Percentiles rank a stretch among this genome's conserved stretches.
These are phyloP conservation scores for Chaetoderma sp. DNA, from an alignment of 2,888 invertebrate genomes.

Conservation along the genomic window DNA sequence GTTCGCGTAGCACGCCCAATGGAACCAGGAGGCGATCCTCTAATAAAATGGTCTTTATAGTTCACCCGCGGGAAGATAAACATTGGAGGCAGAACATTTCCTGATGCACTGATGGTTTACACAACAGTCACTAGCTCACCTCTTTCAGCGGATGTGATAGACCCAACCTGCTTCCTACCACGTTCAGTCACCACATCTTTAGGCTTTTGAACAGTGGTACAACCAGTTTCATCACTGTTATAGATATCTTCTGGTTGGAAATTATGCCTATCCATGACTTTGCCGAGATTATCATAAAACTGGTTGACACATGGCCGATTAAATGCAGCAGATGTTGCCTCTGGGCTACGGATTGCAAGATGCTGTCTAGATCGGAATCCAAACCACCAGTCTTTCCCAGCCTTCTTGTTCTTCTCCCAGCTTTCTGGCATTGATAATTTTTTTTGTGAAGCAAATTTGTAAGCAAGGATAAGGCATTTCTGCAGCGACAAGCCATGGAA, in stretches of 20 bases:
- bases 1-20: conserved; percentile 9
- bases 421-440: neutral
- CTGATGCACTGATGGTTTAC: conserved; percentile 27
- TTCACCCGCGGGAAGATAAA: conserved; percentile 23
- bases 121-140: conserved; percentile 31
- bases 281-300: conserved; percentile 36
- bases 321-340: conserved; percentile 39
- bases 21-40: conserved; percentile 12
- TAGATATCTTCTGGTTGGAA: conserved; percentile 22
- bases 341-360: conserved; percentile 30
- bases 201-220: conserved; percentile 34
- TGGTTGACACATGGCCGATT: conserved; percentile 28
- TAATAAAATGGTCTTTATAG: conserved; percentile 22
- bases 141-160: conserved; percentile 28
- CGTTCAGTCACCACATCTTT: conserved; percentile 10
- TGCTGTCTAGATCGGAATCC: neutral
- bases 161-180: conserved; percentile 33
- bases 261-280: too few species aligned
- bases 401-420: neutral
- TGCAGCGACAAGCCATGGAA: neutral
- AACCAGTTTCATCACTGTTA: conserved; percentile 40
- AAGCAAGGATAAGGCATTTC: neutral
- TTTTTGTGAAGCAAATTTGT: neutral
- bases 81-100: conserved; percentile 24
- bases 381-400: conserved; percentile 11